Evolutionary conservation across 2,888 invertebrate genomes (phyloP), one percentile per base, ranked within the genome.

Genomic region (Rugalucina vietnamica): DNA sequence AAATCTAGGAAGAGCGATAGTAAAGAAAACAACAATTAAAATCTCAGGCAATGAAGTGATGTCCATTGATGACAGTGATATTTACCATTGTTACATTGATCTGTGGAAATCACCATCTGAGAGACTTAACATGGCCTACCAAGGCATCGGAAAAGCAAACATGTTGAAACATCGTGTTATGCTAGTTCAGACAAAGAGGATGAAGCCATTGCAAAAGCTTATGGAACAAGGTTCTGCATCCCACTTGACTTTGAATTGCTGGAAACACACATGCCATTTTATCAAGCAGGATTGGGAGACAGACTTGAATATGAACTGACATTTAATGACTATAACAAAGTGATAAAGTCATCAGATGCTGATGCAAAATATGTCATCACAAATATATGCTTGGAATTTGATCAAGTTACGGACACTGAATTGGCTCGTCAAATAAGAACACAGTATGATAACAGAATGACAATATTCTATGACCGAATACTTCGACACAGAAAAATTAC

Each of bases 401-500:
- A n/a, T n/a, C n/a, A n/a, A n/a, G n/a, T n/a, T n/a, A n/a, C n/a
- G n/a, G n/a, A n/a, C n/a, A n/a, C n/a, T n/a, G n/a, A n/a, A n/a
- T n/a, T n/a, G n/a, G n/a, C n/a, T n/a, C n/a, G n/a, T n/a, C n/a
- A n/a, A n/a, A n/a, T n/a, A n/a, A n/a, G n/a, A n/a, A n/a, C n/a
- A n/a, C n/a, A 85, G 73, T n/a, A n/a, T n/a, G 39, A 39, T 12
- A 65, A 76, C 21, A 76, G 77, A 54, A 76, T 81, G 78, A 29
- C 36, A 29, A 76, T 86, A n/a, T 71, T 86, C 14, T 87, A 88
- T 72, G 88, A n/a, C n/a, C n/a, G n/a, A n/a, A n/a, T n/a, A n/a
- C n/a, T n/a, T n/a, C n/a, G n/a, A n/a, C n/a, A n/a, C n/a, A n/a
- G n/a, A n/a, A n/a, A n/a, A n/a, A n/a, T n/a, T n/a, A n/a, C n/a